Percentiles rank a stretch among this genome's conserved stretches.
These are phyloP conservation scores for Tragelaphus strepsiceros DNA, from an alignment of 2,113 vertebrate species.

Conservation along the genomic window DNA sequence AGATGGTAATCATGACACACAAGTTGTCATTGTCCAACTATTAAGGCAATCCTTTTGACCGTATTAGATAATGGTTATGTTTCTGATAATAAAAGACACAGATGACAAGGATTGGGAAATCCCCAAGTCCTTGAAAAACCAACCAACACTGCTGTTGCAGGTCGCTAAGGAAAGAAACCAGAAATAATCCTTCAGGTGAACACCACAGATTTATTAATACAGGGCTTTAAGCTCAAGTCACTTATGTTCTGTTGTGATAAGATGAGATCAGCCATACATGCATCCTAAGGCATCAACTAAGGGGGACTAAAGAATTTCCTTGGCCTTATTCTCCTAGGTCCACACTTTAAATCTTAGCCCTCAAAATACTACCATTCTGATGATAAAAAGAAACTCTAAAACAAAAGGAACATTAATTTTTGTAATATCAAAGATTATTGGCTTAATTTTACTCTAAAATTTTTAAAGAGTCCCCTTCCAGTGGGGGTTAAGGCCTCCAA, in stretches of 20 bases:
- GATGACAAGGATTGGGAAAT: background rate
- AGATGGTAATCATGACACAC: background rate
- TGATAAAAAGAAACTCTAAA: slow-evolving; percentile 17
- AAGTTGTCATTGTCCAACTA: slow-evolving; percentile 11
- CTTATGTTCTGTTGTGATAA: background rate
- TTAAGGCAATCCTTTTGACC: background rate
- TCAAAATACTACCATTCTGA: background rate
- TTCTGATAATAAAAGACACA: slow-evolving; percentile 16
- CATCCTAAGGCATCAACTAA: background rate
- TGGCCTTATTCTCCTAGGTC: background rate
- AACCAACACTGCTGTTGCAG: background rate
- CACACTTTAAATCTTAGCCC: slow-evolving; percentile 10
- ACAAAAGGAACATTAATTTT: background rate
- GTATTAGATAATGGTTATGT: background rate
- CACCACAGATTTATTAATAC: background rate
- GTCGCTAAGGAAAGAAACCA: background rate
- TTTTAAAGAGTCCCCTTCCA: background rate
- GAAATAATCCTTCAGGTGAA: background rate
- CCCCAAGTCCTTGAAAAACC: slow-evolving; percentile 13
- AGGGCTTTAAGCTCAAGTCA: background rate
- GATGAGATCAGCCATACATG: background rate
- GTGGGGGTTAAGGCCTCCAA: background rate
- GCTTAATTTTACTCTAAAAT: background rate
- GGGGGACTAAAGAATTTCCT: background rate
- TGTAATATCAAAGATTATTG: background rate